These are phyloP conservation scores for Ormia ochracea DNA, from an alignment of 2,888 invertebrate genomes.

Conservation along the genomic window DNA sequence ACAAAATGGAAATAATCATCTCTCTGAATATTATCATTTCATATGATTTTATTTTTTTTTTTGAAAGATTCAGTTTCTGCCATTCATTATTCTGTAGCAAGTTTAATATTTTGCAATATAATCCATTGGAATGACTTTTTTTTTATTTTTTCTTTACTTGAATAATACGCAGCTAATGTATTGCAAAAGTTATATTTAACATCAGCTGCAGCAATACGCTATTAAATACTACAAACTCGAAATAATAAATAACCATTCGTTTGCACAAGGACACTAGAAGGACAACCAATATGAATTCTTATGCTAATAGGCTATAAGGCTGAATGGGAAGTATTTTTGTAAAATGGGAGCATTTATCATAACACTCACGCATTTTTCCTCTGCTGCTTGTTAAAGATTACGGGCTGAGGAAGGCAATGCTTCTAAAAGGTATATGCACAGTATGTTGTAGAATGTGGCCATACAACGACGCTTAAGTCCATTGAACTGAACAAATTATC, in stretches of 20 bases:
- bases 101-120: no score
- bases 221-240: not conserved
- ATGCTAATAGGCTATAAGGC: not conserved
- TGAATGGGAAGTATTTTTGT: conserved; percentile 12
- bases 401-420: no score
- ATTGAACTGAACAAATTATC: conserved; percentile 43
- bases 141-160: not conserved
- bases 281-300: conserved; percentile 23
- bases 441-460: not conserved
- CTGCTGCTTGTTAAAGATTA: not conserved
- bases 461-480: not conserved
- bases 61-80: no score
- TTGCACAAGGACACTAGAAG: conserved; percentile 52
- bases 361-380: not conserved
- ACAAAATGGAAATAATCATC: no score
- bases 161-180: conserved; percentile 6
- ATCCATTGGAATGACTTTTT: no score
- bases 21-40: no score
- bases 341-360: not conserved
- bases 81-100: no score
- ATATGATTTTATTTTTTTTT: no score
- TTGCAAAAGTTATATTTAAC: conserved; percentile 19
- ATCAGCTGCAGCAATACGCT: conserved; percentile 2
- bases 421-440: no score
- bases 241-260: conserved; percentile 41